Base-by-base conservation (phyloP, 2,888 invertebrate species). In the Chaitophorus viminalis region DNA sequence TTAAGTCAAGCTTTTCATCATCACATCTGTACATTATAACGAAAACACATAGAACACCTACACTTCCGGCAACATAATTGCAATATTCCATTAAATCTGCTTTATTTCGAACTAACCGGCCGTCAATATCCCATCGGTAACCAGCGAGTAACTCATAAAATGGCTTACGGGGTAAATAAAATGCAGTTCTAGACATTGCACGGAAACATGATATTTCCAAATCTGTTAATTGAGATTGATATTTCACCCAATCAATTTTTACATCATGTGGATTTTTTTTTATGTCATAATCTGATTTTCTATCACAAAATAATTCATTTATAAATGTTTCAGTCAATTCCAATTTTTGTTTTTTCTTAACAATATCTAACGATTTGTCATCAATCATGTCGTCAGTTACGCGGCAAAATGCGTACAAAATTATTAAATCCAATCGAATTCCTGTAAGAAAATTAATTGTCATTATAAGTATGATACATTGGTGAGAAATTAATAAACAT, bases 11-110 rank as follows among this genome's bases (percentile, higher is more conserved):
- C 0, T 60, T n/a, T 1, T 72, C 72, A 9, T 72, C 70, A 17
- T 79, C 78, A 31, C 79, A 78, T 65, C 86, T 70, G 31, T 86
- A 86, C 54, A 79, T 72, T 25, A 86, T 54, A 11, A 86, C 70
- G 18, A 70, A 79, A 29, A 78, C 72, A 8, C 78, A 78, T 29
- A 86, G n/a, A 9, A 36, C 25, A 9, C 86, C 86, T 3, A 86
- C 54, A 29, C 86, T 86, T 70, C 86, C 86, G 11, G 86, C 86
- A 0, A 86, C 86, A 25, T 86, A 86, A 14, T 36, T 39, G 25
- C 78, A 79, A 54, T 86, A 86, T 31, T 78, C 72, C 29, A 86
- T 18, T n/a, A 86, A 17, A 54, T 86, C 86, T 3, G 54, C 60
- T 54, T 86, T 78, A 17, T 86, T 33, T 36, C 31, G 33, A 33